These are phyloP conservation scores for Nipponia nippon DNA, from an alignment of 2,113 vertebrate genomes.

Conservation along the genomic window DNA sequence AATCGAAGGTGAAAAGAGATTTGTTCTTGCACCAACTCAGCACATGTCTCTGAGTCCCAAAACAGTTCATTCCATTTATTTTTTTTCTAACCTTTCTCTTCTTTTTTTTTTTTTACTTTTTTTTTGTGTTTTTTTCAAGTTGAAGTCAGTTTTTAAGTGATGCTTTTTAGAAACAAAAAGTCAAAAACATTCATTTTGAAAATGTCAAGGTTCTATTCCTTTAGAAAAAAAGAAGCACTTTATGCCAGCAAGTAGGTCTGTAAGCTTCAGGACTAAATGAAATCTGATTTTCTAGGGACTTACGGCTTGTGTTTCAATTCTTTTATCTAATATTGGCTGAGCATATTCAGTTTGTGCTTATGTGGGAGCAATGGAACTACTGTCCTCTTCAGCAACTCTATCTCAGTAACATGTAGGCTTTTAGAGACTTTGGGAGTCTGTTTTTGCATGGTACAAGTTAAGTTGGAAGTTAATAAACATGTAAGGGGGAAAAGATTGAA, in stretches of 20 bases:
- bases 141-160: neutral
- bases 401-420: neutral
- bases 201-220: neutral
- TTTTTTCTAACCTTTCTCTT: neutral
- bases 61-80: neutral
- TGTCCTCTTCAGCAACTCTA: neutral
- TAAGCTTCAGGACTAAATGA: neutral
- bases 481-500: neutral
- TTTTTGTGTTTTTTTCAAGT: neutral
- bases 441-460: neutral
- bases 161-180: neutral
- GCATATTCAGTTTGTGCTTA: neutral
- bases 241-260: neutral
- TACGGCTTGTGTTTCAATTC: neutral
- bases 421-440: neutral
- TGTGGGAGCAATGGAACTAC: neutral
- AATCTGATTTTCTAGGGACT: neutral
- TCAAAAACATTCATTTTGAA: neutral
- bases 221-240: neutral
- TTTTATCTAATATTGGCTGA: neutral
- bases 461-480: neutral
- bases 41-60: neutral
- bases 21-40: neutral
- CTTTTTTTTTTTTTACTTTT: neutral
- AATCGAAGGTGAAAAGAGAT: neutral